Evolutionary conservation across 2,888 invertebrate species (phyloP).

Genomic region (Calliscelio sp.): DNA sequence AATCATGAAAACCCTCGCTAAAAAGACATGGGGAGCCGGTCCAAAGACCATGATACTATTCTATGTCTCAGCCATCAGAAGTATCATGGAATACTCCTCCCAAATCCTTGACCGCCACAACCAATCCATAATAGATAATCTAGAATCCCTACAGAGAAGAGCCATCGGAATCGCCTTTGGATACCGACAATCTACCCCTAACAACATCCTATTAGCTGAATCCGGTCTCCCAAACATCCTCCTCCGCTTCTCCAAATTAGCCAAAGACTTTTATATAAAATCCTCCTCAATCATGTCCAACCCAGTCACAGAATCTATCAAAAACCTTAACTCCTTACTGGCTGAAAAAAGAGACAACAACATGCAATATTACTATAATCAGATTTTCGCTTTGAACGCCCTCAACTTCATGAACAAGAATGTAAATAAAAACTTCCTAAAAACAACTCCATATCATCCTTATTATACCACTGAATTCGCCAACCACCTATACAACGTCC

Average conservation of each 20-base stretch:
- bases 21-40: slow-evolving; percentile 7
- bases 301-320: not conserved
- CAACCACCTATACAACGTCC: too few relatives aligned
- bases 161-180: not conserved
- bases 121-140: too few relatives aligned
- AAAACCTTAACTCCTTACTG: too few relatives aligned
- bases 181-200: not conserved
- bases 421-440: too few relatives aligned
- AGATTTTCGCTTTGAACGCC: too few relatives aligned
- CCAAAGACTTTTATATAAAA: slow-evolving; percentile 8
- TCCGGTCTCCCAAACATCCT: too few relatives aligned
- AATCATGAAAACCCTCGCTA: slow-evolving; percentile 10
- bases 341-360: too few relatives aligned
- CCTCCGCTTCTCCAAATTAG: not conserved
- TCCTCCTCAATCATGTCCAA: not conserved
- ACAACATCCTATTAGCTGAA: not conserved
- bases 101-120: slow-evolving; percentile 11
- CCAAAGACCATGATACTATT: slow-evolving; percentile 4
- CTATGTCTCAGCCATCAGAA: slow-evolving; percentile 5
- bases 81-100: slow-evolving; percentile 5
- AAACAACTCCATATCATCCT: too few relatives aligned
- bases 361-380: too few relatives aligned
- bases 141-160: not conserved
- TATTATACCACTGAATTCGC: too few relatives aligned
- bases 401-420: too few relatives aligned